Evolutionary conservation across 2,888 invertebrate species (phyloP), one percentile per base, ranked within the genome.

Genomic region (Empis livida): DNA sequence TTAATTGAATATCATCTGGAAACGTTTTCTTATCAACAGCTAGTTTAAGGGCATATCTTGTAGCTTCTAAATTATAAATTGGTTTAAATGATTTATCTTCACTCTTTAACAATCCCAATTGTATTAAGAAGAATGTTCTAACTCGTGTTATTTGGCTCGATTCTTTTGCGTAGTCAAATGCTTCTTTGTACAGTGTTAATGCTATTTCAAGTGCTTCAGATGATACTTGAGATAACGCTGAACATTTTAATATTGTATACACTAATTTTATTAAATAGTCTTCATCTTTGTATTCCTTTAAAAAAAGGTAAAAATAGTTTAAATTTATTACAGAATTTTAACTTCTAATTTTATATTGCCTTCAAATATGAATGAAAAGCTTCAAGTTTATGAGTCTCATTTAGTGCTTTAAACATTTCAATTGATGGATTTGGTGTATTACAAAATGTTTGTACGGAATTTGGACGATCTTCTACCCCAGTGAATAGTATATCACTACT

Each of bases 191-290:
- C 3, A 70, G 48, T 0, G 56, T 56, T 30, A 59, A 54, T 5
- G 70, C 60, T 47, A 67, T 46, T 3, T 63, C 60, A 10, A 67
- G 50, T 4, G 69, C 68, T 3, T 63, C 60, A 14, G 54, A 49
- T 0, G 67, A 70, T 5, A 58, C 49, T 43, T 62, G 52, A 0
- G 67, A 56, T 14, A 69, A 53, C 46, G 67, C 61, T 0, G 61
- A 65, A 47, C 65, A 64, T 54, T 70, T 70, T 3, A 70, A 52
- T 8, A 66, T 57, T n/a, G 67, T 64, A 38, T 65, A 70, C n/a
- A 65, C 57, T 3, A 67, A 57, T 41, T 64, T 46, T 16, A 64
- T 56, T 14, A 70, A 47, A 44, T 68, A 64, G 20, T 66, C 60
- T 16, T 69, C 65, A 3, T 57, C 62, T 31, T 51, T 55, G 42